phyloP scores from a whole-genome alignment of 2,888 invertebrate genomes.

The Protodeltote pygarga region DNA sequence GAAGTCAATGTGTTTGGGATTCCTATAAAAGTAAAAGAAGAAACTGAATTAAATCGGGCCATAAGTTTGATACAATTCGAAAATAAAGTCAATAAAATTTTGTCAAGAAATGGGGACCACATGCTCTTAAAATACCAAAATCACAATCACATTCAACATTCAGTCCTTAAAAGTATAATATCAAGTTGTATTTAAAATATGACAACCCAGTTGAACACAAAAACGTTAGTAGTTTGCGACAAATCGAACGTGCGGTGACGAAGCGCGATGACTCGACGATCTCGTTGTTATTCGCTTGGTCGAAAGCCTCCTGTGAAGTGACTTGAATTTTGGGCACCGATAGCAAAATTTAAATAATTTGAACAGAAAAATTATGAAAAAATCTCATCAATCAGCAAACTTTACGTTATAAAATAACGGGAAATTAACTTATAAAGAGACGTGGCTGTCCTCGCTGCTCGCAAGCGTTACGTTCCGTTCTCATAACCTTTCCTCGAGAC shows the following conservation, averaged over 20 bases:
- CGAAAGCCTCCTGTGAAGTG: constrained; percentile 40
- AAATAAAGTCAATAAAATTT: no score
- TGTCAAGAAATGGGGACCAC: neutral
- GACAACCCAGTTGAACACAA: constrained; percentile 21
- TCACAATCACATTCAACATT: neutral
- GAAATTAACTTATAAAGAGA: constrained; percentile 35
- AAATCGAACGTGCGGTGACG: constrained; percentile 60
- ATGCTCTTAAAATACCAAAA: neutral
- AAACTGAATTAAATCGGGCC: no score
- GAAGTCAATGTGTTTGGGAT: no score
- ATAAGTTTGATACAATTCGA: no score
- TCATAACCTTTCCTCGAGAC: constrained; percentile 63
- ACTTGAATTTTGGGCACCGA: constrained; percentile 16
- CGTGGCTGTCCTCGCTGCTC: constrained; percentile 24
- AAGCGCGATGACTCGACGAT: constrained; percentile 69
- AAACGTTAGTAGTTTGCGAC: constrained; percentile 56
- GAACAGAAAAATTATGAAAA: no score
- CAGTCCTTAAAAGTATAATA: neutral
- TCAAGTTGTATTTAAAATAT: constrained; percentile 18
- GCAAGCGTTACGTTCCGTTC: constrained; percentile 37
- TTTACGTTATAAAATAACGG: constrained; percentile 12
- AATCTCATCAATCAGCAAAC: constrained; percentile 4
- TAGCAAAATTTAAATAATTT: no score
- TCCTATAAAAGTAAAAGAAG: no score
- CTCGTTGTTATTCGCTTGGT: constrained; percentile 56